Percentiles rank a stretch among this genome's conserved stretches.
These are phyloP conservation scores for Chironex yamaguchii DNA, from an alignment of 30 jellyfish, hydroid and myxozoan species.

Conservation along the genomic window DNA sequence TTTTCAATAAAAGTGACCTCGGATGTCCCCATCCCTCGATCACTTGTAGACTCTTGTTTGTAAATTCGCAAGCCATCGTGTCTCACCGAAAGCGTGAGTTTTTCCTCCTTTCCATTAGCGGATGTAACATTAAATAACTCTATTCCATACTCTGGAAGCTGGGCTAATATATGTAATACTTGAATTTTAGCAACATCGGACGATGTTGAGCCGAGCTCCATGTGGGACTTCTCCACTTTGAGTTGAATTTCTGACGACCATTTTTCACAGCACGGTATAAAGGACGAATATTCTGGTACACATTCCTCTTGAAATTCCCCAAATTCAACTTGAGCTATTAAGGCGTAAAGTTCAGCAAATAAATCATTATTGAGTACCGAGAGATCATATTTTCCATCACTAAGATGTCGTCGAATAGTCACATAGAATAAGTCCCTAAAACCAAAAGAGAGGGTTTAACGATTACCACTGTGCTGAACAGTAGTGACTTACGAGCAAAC, in stretches of 20 bases:
- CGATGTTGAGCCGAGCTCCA: constrained; percentile 71
- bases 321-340: constrained; percentile 81
- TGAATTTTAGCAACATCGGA: constrained; percentile 82
- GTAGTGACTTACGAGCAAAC: neutral
- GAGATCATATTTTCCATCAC: constrained; percentile 63
- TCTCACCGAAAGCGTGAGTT: constrained; percentile 78
- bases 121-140: constrained; percentile 88
- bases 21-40: neutral
- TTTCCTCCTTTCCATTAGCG: constrained; percentile 76
- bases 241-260: constrained; percentile 88
- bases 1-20: constrained; percentile 63
- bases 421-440: constrained; percentile 85
- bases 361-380: constrained; percentile 41
- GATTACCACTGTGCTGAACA: constrained; percentile 1
- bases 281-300: constrained; percentile 73
- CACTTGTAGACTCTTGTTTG: constrained; percentile 19
- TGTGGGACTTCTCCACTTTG: constrained; percentile 75
- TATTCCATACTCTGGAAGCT: constrained; percentile 84
- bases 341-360: constrained; percentile 66
- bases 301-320: constrained; percentile 93
- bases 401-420: constrained; percentile 63
- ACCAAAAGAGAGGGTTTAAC: neutral
- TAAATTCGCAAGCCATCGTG: constrained; percentile 92
- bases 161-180: constrained; percentile 61
- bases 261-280: constrained; percentile 58